A percentile compares a stretch with the other conserved stretches of the same genome.
Conservation (phyloP, 2,113 vertebrate genomes). For the Megaleporinus macrocephalus region DNA sequence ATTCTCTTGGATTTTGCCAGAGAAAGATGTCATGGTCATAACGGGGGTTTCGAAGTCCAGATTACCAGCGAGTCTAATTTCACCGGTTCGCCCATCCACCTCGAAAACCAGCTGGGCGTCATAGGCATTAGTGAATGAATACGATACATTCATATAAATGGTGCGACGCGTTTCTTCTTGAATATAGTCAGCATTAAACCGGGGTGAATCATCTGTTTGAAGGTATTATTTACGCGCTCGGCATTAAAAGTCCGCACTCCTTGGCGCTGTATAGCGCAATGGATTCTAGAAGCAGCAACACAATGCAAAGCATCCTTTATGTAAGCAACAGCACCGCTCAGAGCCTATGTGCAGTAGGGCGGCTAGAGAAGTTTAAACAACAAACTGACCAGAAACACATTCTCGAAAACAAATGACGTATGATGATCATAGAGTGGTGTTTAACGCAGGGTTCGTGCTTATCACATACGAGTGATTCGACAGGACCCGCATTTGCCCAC, state of each 20-base stretch:
- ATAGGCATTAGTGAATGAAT: neutral
- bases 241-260: neutral
- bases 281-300: neutral
- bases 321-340: slow-evolving; percentile 75
- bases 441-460: no score
- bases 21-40: slow-evolving; percentile 67
- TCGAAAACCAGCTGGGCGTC: slow-evolving; percentile 12
- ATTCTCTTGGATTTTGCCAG: slow-evolving; percentile 74
- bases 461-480: no score
- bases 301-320: slow-evolving; percentile 29
- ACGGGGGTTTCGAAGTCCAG: slow-evolving; percentile 66
- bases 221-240: neutral
- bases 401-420: no score
- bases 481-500: no score
- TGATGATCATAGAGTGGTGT: no score
- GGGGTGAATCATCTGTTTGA: neutral
- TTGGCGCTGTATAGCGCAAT: neutral
- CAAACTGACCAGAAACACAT: no score
- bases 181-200: neutral
- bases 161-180: neutral
- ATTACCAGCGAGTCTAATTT: slow-evolving; percentile 58
- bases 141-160: neutral
- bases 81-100: slow-evolving; percentile 54
- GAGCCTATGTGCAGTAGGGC: slow-evolving; percentile 53
- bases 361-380: neutral